phyloP scores from a whole-genome alignment of 2,797 vertebrate species.

The Alfaro cultratus region DNA sequence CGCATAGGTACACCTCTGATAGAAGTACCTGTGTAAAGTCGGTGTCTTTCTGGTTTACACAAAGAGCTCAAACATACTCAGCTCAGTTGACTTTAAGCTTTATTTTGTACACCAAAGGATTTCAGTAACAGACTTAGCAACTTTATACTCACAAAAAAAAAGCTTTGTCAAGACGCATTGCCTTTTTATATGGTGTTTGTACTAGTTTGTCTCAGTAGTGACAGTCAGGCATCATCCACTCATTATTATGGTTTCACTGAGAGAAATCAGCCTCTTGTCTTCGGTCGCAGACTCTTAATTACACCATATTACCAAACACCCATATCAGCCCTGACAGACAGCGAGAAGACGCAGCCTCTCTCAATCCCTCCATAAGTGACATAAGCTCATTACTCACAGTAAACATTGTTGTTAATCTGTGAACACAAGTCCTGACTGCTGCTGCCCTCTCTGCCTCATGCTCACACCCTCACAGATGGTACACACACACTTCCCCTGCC shows the following conservation, averaged over 20 bases:
- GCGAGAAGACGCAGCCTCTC: conserved; percentile 45
- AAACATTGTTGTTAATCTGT: conserved; percentile 59
- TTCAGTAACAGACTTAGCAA: conserved; percentile 22
- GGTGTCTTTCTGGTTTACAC: conserved; percentile 36
- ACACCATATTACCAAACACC: conserved; percentile 32
- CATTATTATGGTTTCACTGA: conserved; percentile 31
- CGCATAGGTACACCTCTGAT: not conserved
- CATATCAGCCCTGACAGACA: conserved; percentile 33
- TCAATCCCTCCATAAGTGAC: conserved; percentile 54
- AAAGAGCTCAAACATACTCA: conserved; percentile 16
- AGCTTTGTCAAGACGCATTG: conserved; percentile 20
- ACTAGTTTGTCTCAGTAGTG: conserved; percentile 20
- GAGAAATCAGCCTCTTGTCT: conserved; percentile 28
- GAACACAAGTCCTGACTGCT: conserved; percentile 58
- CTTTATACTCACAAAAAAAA: conserved; percentile 12
- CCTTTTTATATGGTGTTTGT: not conserved
- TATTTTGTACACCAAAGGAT: conserved; percentile 54
- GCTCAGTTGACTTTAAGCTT: conserved; percentile 55
- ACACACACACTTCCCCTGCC: conserved; percentile 33
- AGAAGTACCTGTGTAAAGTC: not conserved
- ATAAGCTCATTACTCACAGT: conserved; percentile 60
- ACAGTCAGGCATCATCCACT: conserved; percentile 10
- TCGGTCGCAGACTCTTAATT: conserved; percentile 31
- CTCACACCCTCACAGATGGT: conserved; percentile 40
- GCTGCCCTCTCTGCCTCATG: conserved; percentile 36